These are phyloP conservation scores for Mus minutoides DNA, from an alignment of 2,797 vertebrate genomes.

Conservation along the genomic window DNA sequence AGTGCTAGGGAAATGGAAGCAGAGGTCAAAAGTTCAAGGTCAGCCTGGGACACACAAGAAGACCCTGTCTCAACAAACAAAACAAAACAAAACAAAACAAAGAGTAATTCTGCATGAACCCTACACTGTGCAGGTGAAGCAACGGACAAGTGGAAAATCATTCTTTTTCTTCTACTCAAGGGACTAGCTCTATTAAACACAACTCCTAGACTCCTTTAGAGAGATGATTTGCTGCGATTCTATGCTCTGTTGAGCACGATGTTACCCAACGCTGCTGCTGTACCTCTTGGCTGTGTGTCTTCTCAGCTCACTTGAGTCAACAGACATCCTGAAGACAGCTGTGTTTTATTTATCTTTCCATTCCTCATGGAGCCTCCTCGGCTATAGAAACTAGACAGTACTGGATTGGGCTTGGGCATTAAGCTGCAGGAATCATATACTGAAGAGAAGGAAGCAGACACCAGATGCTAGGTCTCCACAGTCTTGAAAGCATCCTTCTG, in stretches of 20 bases:
- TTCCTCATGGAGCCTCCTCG: not conserved
- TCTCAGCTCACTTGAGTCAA: not conserved
- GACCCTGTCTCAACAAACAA: not conserved
- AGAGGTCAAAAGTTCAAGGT: constrained; percentile 9
- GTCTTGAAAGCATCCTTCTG: not conserved
- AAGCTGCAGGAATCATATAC: not conserved
- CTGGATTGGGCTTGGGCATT: not conserved
- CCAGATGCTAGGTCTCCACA: not conserved
- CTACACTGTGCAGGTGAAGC: constrained; percentile 58
- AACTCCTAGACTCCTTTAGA: constrained; percentile 54
- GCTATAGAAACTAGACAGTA: not conserved
- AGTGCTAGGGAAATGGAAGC: not conserved
- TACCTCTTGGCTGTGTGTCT: constrained; percentile 20
- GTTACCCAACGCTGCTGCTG: constrained; percentile 60
- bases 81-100: not conserved
- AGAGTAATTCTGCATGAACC: constrained; percentile 13
- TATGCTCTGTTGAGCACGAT: constrained; percentile 17
- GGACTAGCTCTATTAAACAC: constrained; percentile 70
- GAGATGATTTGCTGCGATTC: constrained; percentile 58
- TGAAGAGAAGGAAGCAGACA: not conserved
- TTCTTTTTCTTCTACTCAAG: constrained; percentile 70
- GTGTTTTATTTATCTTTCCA: not conserved
- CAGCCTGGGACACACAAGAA: not conserved
- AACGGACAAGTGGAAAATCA: constrained; percentile 34
- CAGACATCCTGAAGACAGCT: constrained; percentile 15